Percentiles rank a stretch among this genome's conserved stretches.
These are phyloP conservation scores for Zaprionus lineosus DNA, from an alignment of 2,888 invertebrate species.

Conservation along the genomic window DNA sequence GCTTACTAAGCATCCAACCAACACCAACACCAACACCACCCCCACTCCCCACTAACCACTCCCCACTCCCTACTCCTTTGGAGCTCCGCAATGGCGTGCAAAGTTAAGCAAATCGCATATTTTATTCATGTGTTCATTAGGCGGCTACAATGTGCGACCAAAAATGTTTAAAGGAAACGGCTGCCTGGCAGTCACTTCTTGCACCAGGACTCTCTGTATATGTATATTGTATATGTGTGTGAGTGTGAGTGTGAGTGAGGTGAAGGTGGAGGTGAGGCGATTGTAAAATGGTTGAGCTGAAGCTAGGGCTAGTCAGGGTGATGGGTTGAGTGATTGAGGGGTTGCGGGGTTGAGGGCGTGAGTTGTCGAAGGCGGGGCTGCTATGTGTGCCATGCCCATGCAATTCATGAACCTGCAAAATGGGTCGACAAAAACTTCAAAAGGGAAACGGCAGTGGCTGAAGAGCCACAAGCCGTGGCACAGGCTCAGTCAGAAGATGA, in stretches of 20 bases:
- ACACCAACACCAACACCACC: too few species aligned
- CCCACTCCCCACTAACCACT: too few species aligned
- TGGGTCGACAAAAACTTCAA: slow-evolving; percentile 76
- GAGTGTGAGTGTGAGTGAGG: not conserved
- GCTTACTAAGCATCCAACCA: slow-evolving; percentile 21
- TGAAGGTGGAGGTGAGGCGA: not conserved
- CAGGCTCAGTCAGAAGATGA: too few species aligned
- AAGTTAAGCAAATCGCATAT: slow-evolving; percentile 79
- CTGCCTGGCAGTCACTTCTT: slow-evolving; percentile 19
- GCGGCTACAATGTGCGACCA: slow-evolving; percentile 79
- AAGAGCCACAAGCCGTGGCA: too few species aligned
- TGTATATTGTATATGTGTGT: too few species aligned
- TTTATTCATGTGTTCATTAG: slow-evolving; percentile 79
- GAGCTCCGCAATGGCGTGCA: slow-evolving; percentile 55
- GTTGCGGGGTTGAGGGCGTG: not conserved
- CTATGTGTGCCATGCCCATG: slow-evolving; percentile 53
- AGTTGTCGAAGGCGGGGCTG: not conserved
- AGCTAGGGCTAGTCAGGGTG: not conserved
- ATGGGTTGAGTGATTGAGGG: not conserved
- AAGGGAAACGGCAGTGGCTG: slow-evolving; percentile 67
- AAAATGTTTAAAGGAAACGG: slow-evolving; percentile 77
- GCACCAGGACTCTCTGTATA: not conserved
- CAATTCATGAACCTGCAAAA: slow-evolving; percentile 76
- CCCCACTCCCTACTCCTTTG: slow-evolving; percentile 6
- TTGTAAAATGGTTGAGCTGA: too few species aligned